phyloP scores from a whole-genome alignment of 2,113 vertebrate species.

The Motacilla alba region DNA sequence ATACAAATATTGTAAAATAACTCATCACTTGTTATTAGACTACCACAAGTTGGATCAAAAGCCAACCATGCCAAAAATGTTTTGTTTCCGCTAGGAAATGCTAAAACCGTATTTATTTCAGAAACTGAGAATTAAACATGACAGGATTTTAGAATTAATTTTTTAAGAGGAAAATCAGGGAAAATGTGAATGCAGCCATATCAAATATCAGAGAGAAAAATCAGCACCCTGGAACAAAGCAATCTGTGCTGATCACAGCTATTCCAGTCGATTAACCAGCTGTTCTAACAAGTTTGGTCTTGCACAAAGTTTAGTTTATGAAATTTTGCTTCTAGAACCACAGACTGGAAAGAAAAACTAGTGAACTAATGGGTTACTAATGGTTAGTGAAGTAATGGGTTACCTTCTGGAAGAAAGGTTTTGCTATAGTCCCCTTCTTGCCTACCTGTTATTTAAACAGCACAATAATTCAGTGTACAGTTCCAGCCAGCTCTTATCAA shows the following conservation, averaged over 20 bases:
- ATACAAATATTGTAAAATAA: neutral
- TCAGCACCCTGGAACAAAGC: neutral
- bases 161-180: neutral
- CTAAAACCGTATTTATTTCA: neutral
- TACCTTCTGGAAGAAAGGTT: conserved; percentile 1
- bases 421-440: neutral
- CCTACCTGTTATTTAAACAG: neutral
- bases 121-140: neutral
- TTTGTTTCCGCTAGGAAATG: neutral
- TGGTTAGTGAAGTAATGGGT: too few relatives aligned
- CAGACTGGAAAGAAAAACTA: neutral
- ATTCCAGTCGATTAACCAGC: neutral
- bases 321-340: conserved; percentile 1
- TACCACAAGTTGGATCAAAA: neutral
- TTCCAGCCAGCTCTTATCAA: conserved; percentile 24
- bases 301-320: neutral
- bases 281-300: neutral
- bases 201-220: neutral
- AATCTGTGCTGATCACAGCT: neutral
- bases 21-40: neutral
- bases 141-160: neutral
- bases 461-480: neutral
- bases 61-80: neutral
- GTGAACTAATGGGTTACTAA: too few relatives aligned
- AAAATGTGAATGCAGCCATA: neutral